Base-by-base conservation (phyloP, 2,113 vertebrate species). In the Spea bombifrons region DNA sequence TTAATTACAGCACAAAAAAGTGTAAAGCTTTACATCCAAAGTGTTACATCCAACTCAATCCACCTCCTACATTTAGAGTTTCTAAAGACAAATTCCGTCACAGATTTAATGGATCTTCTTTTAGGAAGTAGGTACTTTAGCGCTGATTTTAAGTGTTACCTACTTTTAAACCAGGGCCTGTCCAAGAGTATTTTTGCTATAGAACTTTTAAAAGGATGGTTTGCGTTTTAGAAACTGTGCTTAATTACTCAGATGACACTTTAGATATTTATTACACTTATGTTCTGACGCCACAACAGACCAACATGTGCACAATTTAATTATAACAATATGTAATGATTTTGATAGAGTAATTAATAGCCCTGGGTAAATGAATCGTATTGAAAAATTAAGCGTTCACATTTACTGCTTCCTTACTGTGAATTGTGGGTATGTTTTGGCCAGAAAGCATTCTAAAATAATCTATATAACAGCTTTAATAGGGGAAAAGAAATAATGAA, bases 401-500 rank as follows among this genome's bases (percentile, higher is more conserved):
- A 64, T 46, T 78, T 71, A 5, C 15, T 71, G 12, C 30, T 65
- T 70, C 9, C 12, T 8, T 50, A 69, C 9, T 70, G 44, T 49
- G 48, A 78, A 48, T 17, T 50, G 69, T 65, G 30, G 45, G 63
- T 64, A 72, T 66, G 47, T 71, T 66, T 79, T 47, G 76, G 49
- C 69, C 63, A 57, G 48, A 57, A 73, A 71, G 66, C 15, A 59
- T 44, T 16, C 47, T 65, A 44, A 30, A 64, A 65, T 64, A 65
- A 71, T 73, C 48, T 55, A 48, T 57, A 47, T 8, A 73, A 63
- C 43, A n/a, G 63, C 53, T 55, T 73, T 55, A 73, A 55, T 8
- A 61, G 61, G 70, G 61, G 66, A 72, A 52, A 72, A 65, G 48
- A 65, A 65, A 70, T 71, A 78, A 71, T 71, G 59, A 79, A 79